Base-by-base conservation (phyloP, 2,797 vertebrate species). In the Sebastes steindachneri region DNA sequence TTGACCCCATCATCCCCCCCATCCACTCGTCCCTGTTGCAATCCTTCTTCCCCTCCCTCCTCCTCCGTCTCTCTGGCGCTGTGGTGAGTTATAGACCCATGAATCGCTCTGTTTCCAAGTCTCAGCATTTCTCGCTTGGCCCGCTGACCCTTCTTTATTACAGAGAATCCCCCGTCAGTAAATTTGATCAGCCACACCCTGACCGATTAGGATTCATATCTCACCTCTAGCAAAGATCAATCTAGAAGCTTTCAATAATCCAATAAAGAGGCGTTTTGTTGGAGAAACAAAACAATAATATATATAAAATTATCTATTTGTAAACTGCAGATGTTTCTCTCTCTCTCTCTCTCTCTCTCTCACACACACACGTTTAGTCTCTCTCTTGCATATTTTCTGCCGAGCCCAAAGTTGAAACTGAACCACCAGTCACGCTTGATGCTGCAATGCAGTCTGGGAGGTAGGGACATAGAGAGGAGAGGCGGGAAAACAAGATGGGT, bases 101-200 rank as follows among this genome's bases (percentile, higher is more conserved):
- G 87, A 91, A 94, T 90, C 64, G 81, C 72, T 58, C 75, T 41
- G 64, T 93, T 94, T 93, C 87, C 73, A 89, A 75, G 84, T 86
- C 87, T 94, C 93, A 93, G 92, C 94, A 93, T 84, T 93, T 93
- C 87, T 88, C 4, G 12, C 86, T 85, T 86, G 86, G 86, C 89
- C 88, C 53, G 74, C 81, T 89, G 85, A 81, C 88, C 86, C 74
- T 79, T 79, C 72, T 93, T 94, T 90, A 94, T 91, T 93, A 92
- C 80, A 35, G 17, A 26, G 45, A 83, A 80, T 75, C 80, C 80
- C 70, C 70, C 51, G 79, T 82, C 88, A 82, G 86, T 93, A 92
- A 90, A 94, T 94, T 84, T 86, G 73, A 83, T 86, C 75, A 66
- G 70, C 77, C 79, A 55, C 77, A 72, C 89, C 76, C 59, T 58